Evolutionary conservation across 2,888 invertebrate species (phyloP).

Genomic region (Agrotis segetum): DNA sequence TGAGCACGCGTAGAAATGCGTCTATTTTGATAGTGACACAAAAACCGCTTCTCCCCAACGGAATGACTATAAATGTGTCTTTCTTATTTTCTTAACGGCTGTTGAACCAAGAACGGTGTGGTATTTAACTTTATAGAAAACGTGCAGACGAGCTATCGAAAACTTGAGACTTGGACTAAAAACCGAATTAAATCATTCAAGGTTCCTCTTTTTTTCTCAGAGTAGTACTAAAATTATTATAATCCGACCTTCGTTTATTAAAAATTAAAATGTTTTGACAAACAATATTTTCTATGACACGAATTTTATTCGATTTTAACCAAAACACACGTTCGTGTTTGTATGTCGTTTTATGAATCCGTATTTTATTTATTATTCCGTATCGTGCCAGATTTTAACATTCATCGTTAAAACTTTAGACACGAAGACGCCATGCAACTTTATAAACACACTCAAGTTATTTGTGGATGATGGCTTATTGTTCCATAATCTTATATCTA

Average conservation of each 20-base stretch:
- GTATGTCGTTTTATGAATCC: slow-evolving; percentile 33
- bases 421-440: slow-evolving; percentile 20
- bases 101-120: slow-evolving; percentile 34
- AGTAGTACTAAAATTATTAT: neutral
- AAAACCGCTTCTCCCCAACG: slow-evolving; percentile 72
- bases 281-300: slow-evolving; percentile 38
- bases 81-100: slow-evolving; percentile 52
- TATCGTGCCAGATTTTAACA: slow-evolving; percentile 33
- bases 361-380: slow-evolving; percentile 42
- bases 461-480: slow-evolving; percentile 17
- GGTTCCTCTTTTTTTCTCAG: neutral
- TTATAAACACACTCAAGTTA: slow-evolving; percentile 29
- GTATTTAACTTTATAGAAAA: slow-evolving; percentile 27
- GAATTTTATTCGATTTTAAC: slow-evolving; percentile 49
- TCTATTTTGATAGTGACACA: slow-evolving; percentile 80
- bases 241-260: slow-evolving; percentile 7
- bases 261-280: slow-evolving; percentile 30
- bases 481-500: neutral
- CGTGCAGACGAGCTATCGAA: neutral
- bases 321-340: slow-evolving; percentile 46
- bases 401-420: slow-evolving; percentile 34
- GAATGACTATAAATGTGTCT: slow-evolving; percentile 76
- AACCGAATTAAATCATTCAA: neutral
- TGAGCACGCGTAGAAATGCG: slow-evolving; percentile 59
- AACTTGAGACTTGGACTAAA: neutral